These are phyloP conservation scores for Drosophila littoralis DNA, from an alignment of 1,140 invertebrate genomes.

Conservation along the genomic window DNA sequence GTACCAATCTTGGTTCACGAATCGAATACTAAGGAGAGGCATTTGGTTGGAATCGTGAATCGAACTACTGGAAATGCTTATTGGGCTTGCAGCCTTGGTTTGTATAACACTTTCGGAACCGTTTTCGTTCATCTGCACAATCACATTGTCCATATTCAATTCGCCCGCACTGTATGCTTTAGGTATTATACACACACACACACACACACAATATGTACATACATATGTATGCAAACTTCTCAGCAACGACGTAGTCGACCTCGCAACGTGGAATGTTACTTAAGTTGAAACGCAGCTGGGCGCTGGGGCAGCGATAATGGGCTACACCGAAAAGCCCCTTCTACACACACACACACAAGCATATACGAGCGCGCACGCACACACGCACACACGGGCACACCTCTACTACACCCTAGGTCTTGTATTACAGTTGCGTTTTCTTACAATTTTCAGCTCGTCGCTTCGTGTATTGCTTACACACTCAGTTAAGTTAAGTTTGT, in stretches of 20 bases:
- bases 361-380: background rate
- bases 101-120: conserved; percentile 4
- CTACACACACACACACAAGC: background rate
- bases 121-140: conserved; percentile 16
- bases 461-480: conserved; percentile 72
- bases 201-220: too few species aligned
- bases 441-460: conserved; percentile 64
- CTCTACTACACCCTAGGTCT: background rate
- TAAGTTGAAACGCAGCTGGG: conserved; percentile 73
- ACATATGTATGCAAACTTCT: conserved; percentile 39
- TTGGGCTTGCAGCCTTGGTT: background rate
- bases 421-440: conserved; percentile 55
- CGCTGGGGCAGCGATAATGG: conserved; percentile 67
- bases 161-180: conserved; percentile 40
- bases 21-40: too few species aligned
- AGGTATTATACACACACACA: background rate
- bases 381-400: background rate
- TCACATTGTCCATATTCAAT: conserved; percentile 37
- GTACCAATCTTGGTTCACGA: too few species aligned
- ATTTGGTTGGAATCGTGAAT: too few species aligned
- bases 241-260: conserved; percentile 23
- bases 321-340: conserved; percentile 25
- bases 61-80: background rate
- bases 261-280: conserved; percentile 77
- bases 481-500: conserved; percentile 80